phyloP scores from a whole-genome alignment of 2,797 vertebrate genomes.

The Thripadectes ignobilis region DNA sequence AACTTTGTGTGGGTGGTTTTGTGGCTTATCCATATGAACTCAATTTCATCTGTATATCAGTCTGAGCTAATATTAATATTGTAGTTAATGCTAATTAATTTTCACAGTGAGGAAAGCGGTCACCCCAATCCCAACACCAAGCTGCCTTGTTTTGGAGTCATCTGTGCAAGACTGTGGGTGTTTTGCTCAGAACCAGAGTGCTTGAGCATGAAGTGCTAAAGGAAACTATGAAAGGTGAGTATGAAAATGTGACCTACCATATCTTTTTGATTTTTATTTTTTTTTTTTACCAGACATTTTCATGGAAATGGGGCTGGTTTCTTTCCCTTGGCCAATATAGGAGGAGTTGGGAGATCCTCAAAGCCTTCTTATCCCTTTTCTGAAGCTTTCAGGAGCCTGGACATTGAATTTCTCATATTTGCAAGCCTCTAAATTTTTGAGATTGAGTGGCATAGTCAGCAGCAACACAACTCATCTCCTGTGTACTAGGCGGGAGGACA shows the following conservation, averaged over 20 bases:
- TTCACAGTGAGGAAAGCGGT: background rate
- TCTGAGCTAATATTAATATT: background rate
- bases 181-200: background rate
- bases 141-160: background rate
- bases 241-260: background rate
- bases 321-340: background rate
- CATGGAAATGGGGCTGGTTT: background rate
- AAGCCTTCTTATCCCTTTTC: background rate
- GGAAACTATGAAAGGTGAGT: background rate
- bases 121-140: accelerated
- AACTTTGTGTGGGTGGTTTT: background rate
- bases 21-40: background rate
- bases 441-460: constrained; percentile 53
- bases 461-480: constrained; percentile 56
- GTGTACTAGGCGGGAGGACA: background rate
- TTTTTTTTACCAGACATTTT: background rate
- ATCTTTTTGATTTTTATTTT: background rate
- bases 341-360: background rate
- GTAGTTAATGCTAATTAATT: background rate
- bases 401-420: constrained; percentile 32
- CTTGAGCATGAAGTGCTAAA: background rate
- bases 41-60: background rate
- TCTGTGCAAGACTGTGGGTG: background rate
- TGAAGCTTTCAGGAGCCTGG: background rate
- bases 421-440: constrained; percentile 21